These are phyloP conservation scores for Nesidiocoris tenuis DNA, from an alignment of 2,888 invertebrate genomes.

Conservation along the genomic window DNA sequence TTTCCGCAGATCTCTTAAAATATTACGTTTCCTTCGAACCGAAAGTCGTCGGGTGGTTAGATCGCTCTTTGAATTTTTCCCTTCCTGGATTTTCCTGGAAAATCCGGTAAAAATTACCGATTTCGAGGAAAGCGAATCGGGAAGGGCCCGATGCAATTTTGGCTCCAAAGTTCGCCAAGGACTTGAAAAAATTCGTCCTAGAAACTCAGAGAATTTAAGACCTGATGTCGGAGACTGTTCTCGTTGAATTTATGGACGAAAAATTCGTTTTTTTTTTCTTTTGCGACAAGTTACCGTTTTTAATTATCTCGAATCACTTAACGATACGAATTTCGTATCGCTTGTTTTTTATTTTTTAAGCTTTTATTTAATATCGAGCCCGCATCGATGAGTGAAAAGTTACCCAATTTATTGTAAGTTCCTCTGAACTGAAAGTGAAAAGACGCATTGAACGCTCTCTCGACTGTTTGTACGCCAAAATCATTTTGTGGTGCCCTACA, in stretches of 20 bases:
- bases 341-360: constrained; percentile 13
- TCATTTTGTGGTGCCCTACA: constrained; percentile 11
- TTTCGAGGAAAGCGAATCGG: background rate
- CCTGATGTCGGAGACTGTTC: constrained; percentile 17
- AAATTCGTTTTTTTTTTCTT: background rate
- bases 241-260: background rate
- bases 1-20: background rate
- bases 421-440: constrained; percentile 12
- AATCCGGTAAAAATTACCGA: background rate
- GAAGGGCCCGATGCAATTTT: constrained; percentile 24
- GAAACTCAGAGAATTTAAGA: constrained; percentile 35
- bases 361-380: constrained; percentile 17
- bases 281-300: constrained; percentile 31
- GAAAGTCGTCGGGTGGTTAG: background rate
- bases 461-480: constrained; percentile 27
- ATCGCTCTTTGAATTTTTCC: background rate
- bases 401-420: constrained; percentile 12
- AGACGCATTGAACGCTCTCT: constrained; percentile 41
- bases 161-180: constrained; percentile 3
- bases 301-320: constrained; percentile 20
- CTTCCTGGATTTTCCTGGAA: background rate
- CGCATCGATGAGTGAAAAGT: constrained; percentile 6
- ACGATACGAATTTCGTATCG: background rate
- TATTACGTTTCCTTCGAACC: constrained; percentile 1
- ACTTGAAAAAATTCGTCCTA: constrained; percentile 20